Evolutionary conservation across 2,113 vertebrate species (phyloP).

Genomic region (Platichthys stellatus): DNA sequence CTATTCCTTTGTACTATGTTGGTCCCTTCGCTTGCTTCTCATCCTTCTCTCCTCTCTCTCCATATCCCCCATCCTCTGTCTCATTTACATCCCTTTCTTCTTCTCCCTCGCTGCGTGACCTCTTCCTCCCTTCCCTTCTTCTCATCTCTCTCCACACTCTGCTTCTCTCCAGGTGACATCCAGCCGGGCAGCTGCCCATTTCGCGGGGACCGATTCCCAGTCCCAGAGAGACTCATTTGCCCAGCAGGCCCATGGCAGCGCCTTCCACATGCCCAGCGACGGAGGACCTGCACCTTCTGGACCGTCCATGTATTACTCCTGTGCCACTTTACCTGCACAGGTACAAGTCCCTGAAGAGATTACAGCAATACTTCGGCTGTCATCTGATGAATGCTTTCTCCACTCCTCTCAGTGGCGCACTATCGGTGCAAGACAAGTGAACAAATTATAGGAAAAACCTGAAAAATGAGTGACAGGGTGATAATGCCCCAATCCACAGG

Average conservation of each 20-base stretch:
- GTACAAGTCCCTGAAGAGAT: conserved; percentile 46
- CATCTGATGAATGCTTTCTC: not conserved
- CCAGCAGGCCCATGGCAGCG: conserved; percentile 90
- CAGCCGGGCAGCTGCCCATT: conserved; percentile 86
- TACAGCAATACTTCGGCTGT: conserved; percentile 4
- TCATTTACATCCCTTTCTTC: not conserved
- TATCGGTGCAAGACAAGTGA: not conserved
- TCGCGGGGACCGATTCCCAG: conserved; percentile 82
- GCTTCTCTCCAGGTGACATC: conserved; percentile 82
- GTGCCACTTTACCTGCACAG: conserved; percentile 92
- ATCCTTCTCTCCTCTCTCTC: not conserved
- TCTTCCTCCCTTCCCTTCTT: not conserved
- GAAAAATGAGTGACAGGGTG: not conserved
- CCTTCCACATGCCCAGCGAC: conserved; percentile 92
- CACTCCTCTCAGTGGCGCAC: not conserved
- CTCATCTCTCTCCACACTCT: not conserved
- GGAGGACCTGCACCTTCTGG: conserved; percentile 79
- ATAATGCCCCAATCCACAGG: not conserved
- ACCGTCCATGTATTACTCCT: conserved; percentile 90
- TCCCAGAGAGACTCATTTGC: conserved; percentile 90
- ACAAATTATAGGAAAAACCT: not conserved
- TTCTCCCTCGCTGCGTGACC: not conserved
- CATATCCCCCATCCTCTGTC: not conserved
- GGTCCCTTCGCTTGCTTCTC: not conserved
- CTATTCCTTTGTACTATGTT: not conserved